phyloP scores from a whole-genome alignment of 2,888 invertebrate genomes.

The Torymus aiolomorphi region DNA sequence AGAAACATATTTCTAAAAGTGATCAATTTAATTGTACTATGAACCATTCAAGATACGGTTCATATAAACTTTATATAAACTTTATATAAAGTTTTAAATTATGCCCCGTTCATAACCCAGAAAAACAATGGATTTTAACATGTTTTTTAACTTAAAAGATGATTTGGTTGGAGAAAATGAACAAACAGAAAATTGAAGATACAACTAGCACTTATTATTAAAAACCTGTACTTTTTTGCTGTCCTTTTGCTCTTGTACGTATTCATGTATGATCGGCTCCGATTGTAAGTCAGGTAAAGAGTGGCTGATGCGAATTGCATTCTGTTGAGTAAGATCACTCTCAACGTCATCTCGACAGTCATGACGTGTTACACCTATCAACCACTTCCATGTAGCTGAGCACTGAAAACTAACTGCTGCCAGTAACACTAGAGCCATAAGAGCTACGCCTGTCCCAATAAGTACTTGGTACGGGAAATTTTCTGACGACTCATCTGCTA shows the following conservation, averaged over 20 bases:
- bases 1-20: no score
- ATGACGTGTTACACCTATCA: slow-evolving; percentile 76
- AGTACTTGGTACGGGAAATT: slow-evolving; percentile 78
- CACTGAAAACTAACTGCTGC: slow-evolving; percentile 86
- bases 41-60: no score
- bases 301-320: slow-evolving; percentile 85
- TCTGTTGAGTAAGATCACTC: slow-evolving; percentile 80
- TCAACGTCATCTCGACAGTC: slow-evolving; percentile 72
- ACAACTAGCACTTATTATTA: slow-evolving; percentile 36
- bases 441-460: slow-evolving; percentile 79
- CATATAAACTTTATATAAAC: no score
- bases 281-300: slow-evolving; percentile 86
- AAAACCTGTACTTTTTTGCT: slow-evolving; percentile 80
- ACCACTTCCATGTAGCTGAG: slow-evolving; percentile 85
- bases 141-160: no score
- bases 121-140: neutral
- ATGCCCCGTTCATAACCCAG: neutral
- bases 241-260: slow-evolving; percentile 85
- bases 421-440: slow-evolving; percentile 82
- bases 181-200: neutral
- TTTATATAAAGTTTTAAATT: neutral
- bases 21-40: no score
- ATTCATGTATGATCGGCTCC: slow-evolving; percentile 82
- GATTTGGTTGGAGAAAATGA: no score
- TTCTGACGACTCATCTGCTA: slow-evolving; percentile 59